Base-by-base conservation (phyloP, 2,888 invertebrate genomes). In the Dione juno region DNA sequence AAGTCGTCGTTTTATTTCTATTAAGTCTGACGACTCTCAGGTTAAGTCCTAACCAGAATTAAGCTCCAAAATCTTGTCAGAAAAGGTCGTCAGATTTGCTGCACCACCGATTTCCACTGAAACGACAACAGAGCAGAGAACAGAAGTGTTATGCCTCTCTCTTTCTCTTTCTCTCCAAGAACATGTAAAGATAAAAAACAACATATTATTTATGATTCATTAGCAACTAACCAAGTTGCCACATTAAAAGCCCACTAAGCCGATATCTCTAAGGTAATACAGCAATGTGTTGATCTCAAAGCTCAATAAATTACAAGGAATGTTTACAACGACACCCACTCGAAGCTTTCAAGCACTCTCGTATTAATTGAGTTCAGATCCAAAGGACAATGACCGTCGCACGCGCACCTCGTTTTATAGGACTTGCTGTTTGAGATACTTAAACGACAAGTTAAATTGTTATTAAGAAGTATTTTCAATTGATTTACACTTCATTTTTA, bases 321-420 rank as follows among this genome's bases (percentile, higher is more conserved):
- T 63, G 67, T 61, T 67, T 67, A 61, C 57, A 73, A 70, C 74
- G 78, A 78, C 78, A 79, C 76, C 77, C 80, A 80, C 81, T 80
- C 76, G 68, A 76, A 72, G 75, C 75, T 71, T 75, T 73, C 76
- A 75, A 70, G 76, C 79, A 79, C 81, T 80, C 79, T 80, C 79
- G 71, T 75, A 73, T 67, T 81, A 83, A 82, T 82, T 82, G 82
- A 82, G 74, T 75, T 70, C 73, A 74, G 71, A 68, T 74, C 69
- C 71, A 73, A 70, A 70, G 71, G 78, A 67, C 81, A 81, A 81
- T 79, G 84, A 82, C 84, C 82, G 80, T 66, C 81, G 82, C 81
- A 77, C 75, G 82, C 82, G 82, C 84, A 82, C 79, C 81, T 80
- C 77, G 21, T 11, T 19, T 37, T 19, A 16, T 13, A 16, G n/a